Percentiles rank a stretch among this genome's conserved stretches.
These are phyloP conservation scores for Lycia hirtaria DNA, from an alignment of 2,888 invertebrate species.

Conservation along the genomic window DNA sequence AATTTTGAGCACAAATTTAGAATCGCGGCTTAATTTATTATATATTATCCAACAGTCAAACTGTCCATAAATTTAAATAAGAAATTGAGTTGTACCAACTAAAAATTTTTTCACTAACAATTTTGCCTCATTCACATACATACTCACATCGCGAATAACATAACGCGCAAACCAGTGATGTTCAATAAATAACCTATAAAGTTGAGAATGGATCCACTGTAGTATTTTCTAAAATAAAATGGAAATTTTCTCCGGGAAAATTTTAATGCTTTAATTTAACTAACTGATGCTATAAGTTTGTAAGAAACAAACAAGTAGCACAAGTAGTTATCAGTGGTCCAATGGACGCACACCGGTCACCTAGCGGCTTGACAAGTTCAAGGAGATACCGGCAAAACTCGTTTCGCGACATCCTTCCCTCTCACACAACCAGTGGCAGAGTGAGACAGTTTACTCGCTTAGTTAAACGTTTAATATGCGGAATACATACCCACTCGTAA, in stretches of 20 bases:
- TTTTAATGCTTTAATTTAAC: slow-evolving; percentile 8
- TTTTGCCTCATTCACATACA: too few species aligned
- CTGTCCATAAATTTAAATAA: too few species aligned
- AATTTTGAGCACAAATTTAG: too few species aligned
- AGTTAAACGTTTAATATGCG: slow-evolving; percentile 36
- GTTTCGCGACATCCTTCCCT: slow-evolving; percentile 47
- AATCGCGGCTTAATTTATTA: too few species aligned
- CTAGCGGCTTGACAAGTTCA: slow-evolving; percentile 62
- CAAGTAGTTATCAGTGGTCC: slow-evolving; percentile 22
- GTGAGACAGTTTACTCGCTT: slow-evolving; percentile 42
- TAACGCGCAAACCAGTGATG: too few species aligned
- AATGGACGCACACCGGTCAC: slow-evolving; percentile 35
- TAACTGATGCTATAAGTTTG: not conserved
- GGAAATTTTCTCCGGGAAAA: slow-evolving; percentile 1
- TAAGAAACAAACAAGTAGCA: slow-evolving; percentile 18
- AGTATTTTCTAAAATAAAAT: not conserved
- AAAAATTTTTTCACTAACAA: too few species aligned
- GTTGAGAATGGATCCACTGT: not conserved
- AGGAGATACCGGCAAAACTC: slow-evolving; percentile 58
- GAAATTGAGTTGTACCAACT: too few species aligned
- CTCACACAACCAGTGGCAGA: slow-evolving; percentile 39
- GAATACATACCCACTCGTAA: slow-evolving; percentile 26
- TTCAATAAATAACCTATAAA: too few species aligned
- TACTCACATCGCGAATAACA: too few species aligned
- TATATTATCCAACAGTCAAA: too few species aligned